Conservation (phyloP, 2,888 invertebrate genomes). For the Empis stercorea region DNA sequence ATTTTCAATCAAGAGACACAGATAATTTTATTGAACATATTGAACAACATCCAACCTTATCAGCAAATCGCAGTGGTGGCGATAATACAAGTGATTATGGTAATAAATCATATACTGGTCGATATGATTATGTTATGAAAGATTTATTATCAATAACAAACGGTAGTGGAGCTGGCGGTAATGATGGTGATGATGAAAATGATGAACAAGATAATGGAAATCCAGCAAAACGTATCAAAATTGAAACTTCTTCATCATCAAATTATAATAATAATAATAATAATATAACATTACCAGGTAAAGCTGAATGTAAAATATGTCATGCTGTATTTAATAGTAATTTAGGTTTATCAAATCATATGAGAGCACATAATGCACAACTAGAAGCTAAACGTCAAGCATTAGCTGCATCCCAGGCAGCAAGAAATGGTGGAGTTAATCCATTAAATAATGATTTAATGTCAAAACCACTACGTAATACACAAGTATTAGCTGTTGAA, state of each 20-base stretch:
- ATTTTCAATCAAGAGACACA: slow-evolving; percentile 10
- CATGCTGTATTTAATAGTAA: slow-evolving; percentile 32
- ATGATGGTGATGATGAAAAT: slow-evolving; percentile 20
- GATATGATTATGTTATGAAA: slow-evolving; percentile 35
- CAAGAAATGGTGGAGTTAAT: neutral
- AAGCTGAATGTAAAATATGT: slow-evolving; percentile 30
- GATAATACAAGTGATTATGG: slow-evolving; percentile 6
- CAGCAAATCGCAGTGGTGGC: neutral
- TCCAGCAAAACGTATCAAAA: slow-evolving; percentile 12
- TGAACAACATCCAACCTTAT: slow-evolving; percentile 9
- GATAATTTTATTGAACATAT: slow-evolving; percentile 15
- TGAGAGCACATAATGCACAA: slow-evolving; percentile 30
- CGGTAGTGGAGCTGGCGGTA: slow-evolving; percentile 20
- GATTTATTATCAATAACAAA: slow-evolving; percentile 34
- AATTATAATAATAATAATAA: too few species aligned
- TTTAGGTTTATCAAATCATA: slow-evolving; percentile 34
- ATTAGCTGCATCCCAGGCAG: neutral
- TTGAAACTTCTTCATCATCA: slow-evolving; percentile 5
- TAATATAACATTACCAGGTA: slow-evolving; percentile 12
- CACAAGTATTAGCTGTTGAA: slow-evolving; percentile 28
- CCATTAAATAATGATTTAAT: slow-evolving; percentile 11
- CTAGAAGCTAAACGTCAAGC: slow-evolving; percentile 7
- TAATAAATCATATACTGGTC: slow-evolving; percentile 21
- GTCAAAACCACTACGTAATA: slow-evolving; percentile 24
- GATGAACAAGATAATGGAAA: slow-evolving; percentile 24